Base-by-base conservation (phyloP, 2,113 vertebrate species). In the Hippocampus comes region DNA sequence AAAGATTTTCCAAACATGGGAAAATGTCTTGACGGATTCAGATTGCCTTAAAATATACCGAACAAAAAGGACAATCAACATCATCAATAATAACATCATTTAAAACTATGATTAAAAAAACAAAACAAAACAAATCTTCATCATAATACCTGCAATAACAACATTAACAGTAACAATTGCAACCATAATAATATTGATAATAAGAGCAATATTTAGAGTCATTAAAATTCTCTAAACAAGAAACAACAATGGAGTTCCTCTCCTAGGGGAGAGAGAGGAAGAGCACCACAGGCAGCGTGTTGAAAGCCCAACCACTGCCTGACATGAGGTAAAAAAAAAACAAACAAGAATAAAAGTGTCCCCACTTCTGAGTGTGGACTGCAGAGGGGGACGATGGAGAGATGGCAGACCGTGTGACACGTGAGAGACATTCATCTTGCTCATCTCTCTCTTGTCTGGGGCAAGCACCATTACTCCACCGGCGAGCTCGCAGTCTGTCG, bases 91-190 rank as follows among this genome's bases (percentile, higher is more conserved):
- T 83, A 90, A 91, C 87, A 90, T 89, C 87, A 90, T 90, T 84
- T 82, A 90, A 89, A 91, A 88, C 81, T 91, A 90, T 86, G 85
- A 91, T 86, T 89, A 84, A 86, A 86, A 83, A 90, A 60, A 82
- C 14, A 38, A 34, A 61, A 6, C 15, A 56, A 23, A 88, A 85
- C 87, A 81, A 78, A 86, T 94, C 87, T 91, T 93, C 88, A 92
- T 93, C 86, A 90, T 91, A 93, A 93, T 93, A 93, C 90, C 91
- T 92, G 91, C 89, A 92, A 93, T 91, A 92, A 91, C 91, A 91
- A 92, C 90, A 88, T 90, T 91, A 86, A 94, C 92, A 92, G 88
- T 91, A 94, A 93, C 92, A 92, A 92, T 91, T 91, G 90, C 90
- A 91, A 94, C 91, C 88, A 89, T 92, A 91, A 90, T 92, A 90